Percentiles rank a stretch among this genome's conserved stretches.
phyloP scores from a whole-genome alignment of 2,888 invertebrate genomes.

The Barypeithes pellucidus region DNA sequence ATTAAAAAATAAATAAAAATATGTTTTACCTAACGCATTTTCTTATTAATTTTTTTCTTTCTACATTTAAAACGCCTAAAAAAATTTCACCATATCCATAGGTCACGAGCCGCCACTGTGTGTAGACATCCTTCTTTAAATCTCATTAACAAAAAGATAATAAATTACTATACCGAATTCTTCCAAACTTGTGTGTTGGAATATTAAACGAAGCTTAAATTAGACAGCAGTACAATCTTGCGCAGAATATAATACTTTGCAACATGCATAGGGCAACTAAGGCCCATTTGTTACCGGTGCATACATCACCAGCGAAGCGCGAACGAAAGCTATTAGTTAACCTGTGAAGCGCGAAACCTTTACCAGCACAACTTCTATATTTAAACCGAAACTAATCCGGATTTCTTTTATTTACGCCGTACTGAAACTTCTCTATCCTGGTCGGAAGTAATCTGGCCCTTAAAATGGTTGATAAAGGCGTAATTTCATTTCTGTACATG shows the following conservation, averaged over 20 bases:
- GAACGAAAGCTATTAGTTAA: conserved; percentile 39
- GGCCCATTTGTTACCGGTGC: conserved; percentile 37
- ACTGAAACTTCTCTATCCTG: conserved; percentile 7
- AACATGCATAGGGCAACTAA: conserved; percentile 22
- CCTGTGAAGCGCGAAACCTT: conserved; percentile 34
- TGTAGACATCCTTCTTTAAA: no score
- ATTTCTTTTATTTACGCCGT: conserved; percentile 31
- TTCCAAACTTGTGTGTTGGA: neutral
- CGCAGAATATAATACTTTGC: neutral
- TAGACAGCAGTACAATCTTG: conserved; percentile 24
- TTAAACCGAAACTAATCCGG: conserved; percentile 30
- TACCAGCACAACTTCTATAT: conserved; percentile 29
- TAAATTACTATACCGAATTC: neutral
- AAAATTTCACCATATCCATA: no score
- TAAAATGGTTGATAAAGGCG: neutral
- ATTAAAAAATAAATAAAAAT: no score
- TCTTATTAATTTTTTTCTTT: no score
- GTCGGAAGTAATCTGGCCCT: conserved; percentile 20
- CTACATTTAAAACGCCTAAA: no score
- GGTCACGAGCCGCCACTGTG: no score
- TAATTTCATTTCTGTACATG: no score
- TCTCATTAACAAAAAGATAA: no score
- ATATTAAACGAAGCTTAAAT: conserved; percentile 1
- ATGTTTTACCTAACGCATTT: no score
- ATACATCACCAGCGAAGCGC: conserved; percentile 34